phyloP scores from a whole-genome alignment of 2,888 invertebrate species.

The Drosophila differens region DNA sequence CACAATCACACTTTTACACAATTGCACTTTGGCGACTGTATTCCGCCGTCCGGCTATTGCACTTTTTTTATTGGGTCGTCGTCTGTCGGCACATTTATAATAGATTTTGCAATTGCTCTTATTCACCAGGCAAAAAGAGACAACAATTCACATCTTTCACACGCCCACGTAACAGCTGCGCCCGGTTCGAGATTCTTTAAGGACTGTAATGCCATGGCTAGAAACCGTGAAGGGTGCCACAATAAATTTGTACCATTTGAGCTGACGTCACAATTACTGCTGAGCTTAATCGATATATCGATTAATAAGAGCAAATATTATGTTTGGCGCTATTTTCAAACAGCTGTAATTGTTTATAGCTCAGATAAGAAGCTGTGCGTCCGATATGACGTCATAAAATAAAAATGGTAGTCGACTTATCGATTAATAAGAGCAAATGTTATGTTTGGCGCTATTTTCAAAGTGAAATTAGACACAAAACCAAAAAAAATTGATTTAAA shows the following conservation, averaged over 20 bases:
- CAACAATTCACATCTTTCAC: constrained; percentile 21
- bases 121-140: constrained; percentile 2
- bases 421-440: constrained; percentile 3
- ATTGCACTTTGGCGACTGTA: constrained; percentile 23
- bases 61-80: constrained; percentile 1
- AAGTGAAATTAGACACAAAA: background rate
- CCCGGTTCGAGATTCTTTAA: constrained; percentile 37
- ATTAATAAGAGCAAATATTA: background rate
- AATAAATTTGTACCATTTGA: background rate
- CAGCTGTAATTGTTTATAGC: constrained; percentile 12
- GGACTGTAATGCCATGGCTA: constrained; percentile 45
- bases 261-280: background rate
- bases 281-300: constrained; percentile 5
- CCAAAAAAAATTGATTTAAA: background rate
- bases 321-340: background rate
- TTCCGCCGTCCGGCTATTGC: constrained; percentile 8
- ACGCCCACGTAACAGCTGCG: constrained; percentile 55
- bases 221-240: constrained; percentile 18
- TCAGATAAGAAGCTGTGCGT: background rate
- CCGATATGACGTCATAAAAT: constrained; percentile 15
- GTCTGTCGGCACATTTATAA: constrained; percentile 30
- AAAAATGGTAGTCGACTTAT: constrained; percentile 3
- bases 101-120: constrained; percentile 11
- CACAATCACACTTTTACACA: constrained; percentile 12
- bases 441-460: background rate